Evolutionary conservation across 2,113 vertebrate species (phyloP), one percentile per base, ranked within the genome.

Genomic region (Grammomys surdaster): DNA sequence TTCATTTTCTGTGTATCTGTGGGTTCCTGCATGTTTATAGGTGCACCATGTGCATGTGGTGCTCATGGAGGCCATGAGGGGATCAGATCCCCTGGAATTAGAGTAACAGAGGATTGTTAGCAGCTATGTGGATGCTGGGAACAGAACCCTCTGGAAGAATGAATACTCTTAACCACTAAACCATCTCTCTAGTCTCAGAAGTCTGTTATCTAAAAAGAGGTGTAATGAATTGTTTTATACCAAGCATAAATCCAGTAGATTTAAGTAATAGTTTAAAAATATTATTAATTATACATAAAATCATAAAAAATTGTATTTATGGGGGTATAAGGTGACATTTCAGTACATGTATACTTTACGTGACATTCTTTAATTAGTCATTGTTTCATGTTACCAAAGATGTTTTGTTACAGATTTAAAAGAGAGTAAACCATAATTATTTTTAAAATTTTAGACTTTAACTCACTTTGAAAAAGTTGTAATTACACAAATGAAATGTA

Each of bases 201-300:
- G 10, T 51, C 46, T 91, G 12, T 92, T 48, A 31, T 77, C 95
- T 90, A 75, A 33, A 81, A 91, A 88, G 69, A 77, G 65, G 54
- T 20, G 3, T 86, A 75, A 76, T 87, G 65, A 86, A 56, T 94
- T 26, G 31, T 58, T 89, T 3, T 94, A 17, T 75, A 96, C 84
- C 75, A 19, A 89, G 87, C 33, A 33, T 73, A 93, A 89, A 90
- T 77, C 22, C 65, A 90, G 33, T 72, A n/a, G 17, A 40, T 81
- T 87, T 90, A 46, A 82, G 7, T 94, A 90, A 73, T 75, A 58
- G 26, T 91, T 92, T 51, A 88, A 43, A 63, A 58, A 92, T 67
- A 67, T 13, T 67, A 67, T 13, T 88, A 76, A 54, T 90, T 95
- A 85, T 89, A 80, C 9, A 56, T 58, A n/a, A 78, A 51, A 11